phyloP scores from a whole-genome alignment of 2,888 invertebrate genomes.

The Cremastobaeus sp. region DNA sequence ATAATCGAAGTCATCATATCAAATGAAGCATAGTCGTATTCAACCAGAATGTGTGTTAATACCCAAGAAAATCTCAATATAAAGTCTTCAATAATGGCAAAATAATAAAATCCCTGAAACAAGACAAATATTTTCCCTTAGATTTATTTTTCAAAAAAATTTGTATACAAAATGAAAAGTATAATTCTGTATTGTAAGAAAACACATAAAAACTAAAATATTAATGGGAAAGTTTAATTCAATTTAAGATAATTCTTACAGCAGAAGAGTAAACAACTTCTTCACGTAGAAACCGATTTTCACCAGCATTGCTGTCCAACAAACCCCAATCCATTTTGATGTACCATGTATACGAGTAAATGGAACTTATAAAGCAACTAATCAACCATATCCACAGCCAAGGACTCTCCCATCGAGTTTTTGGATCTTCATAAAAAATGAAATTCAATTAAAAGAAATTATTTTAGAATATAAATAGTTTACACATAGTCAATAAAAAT shows the following conservation, averaged over 20 bases:
- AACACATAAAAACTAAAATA: background rate
- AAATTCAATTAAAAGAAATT: too few species aligned
- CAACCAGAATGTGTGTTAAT: constrained; percentile 89
- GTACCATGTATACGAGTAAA: constrained; percentile 98
- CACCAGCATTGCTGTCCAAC: constrained; percentile 93
- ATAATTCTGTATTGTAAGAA: background rate
- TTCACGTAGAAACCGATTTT: constrained; percentile 93
- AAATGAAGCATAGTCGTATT: constrained; percentile 85
- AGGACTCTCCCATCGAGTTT: constrained; percentile 85
- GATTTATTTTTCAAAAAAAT: constrained; percentile 15
- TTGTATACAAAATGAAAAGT: background rate
- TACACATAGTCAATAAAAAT: constrained; percentile 37
- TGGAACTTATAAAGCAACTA: constrained; percentile 90
- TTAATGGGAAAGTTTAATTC: background rate
- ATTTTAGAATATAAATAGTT: background rate
- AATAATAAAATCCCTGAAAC: constrained; percentile 93
- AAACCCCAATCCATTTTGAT: constrained; percentile 99
- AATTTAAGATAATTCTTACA: too few species aligned
- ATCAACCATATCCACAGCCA: constrained; percentile 94
- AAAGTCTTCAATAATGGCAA: constrained; percentile 97
- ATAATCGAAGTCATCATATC: constrained; percentile 92
- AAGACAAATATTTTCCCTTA: constrained; percentile 5
- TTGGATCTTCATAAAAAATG: constrained; percentile 67
- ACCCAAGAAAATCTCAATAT: constrained; percentile 96
- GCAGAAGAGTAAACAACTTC: constrained; percentile 96